These are phyloP conservation scores for Cyprinus carpio DNA, from an alignment of 2,113 vertebrate species.

Conservation along the genomic window DNA sequence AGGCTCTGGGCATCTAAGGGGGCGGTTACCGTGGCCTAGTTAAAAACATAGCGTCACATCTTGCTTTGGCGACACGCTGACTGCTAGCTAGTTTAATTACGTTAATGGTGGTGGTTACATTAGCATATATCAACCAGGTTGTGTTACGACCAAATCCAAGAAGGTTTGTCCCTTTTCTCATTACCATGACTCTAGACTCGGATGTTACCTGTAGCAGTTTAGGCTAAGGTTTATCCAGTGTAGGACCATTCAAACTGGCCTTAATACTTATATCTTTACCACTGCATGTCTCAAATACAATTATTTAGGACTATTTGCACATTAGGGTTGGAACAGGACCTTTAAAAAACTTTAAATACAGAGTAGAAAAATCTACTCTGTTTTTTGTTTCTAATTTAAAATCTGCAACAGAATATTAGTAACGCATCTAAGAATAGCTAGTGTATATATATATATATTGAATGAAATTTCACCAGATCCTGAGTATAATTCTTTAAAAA, in stretches of 20 bases:
- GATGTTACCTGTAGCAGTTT: conserved; percentile 68
- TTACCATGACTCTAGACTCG: conserved; percentile 62
- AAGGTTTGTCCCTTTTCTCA: conserved; percentile 28
- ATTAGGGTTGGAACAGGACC: conserved; percentile 71
- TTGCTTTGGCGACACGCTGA: conserved; percentile 9
- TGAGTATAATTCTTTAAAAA: conserved; percentile 59
- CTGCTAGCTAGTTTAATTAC: conserved; percentile 27
- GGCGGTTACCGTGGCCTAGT: background rate
- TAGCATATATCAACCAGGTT: conserved; percentile 63
- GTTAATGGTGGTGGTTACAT: conserved; percentile 26
- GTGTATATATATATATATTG: conserved; percentile 70
- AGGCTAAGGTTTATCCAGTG: conserved; percentile 66
- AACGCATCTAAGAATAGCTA: conserved; percentile 64
- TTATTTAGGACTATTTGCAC: conserved; percentile 79
- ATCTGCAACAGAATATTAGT: conserved; percentile 64
- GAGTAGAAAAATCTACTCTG: conserved; percentile 67
- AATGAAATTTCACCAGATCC: conserved; percentile 65
- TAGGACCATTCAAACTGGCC: conserved; percentile 75
- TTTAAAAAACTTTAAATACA: conserved; percentile 67
- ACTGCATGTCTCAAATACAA: conserved; percentile 74
- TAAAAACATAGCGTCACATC: background rate
- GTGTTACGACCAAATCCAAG: conserved; percentile 16
- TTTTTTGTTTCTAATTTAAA: conserved; percentile 32
- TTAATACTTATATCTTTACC: conserved; percentile 73
- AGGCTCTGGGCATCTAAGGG: background rate